Conservation (phyloP, 2,113 vertebrate genomes). For the Cyphomyrus discorhynchus region DNA sequence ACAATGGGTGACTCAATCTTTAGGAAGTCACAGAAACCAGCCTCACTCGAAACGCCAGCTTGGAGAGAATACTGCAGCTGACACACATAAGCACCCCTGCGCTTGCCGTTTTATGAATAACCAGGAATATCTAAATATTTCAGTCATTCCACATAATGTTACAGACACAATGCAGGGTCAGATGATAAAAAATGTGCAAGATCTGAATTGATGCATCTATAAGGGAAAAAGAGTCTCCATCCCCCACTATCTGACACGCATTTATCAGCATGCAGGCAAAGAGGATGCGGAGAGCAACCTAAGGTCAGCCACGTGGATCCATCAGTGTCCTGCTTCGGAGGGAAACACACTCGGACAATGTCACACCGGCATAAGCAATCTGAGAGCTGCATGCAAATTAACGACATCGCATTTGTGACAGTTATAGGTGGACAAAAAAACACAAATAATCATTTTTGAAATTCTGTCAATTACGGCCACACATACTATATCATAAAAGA, state of each 20-base stretch:
- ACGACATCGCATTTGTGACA: not conserved
- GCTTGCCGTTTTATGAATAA: not conserved
- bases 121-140: not conserved
- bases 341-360: not conserved
- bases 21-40: not conserved
- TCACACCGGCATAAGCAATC: not conserved
- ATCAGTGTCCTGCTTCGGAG: not conserved
- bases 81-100: not conserved
- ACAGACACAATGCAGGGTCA: not conserved
- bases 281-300: not conserved
- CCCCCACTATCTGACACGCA: not conserved
- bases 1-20: not conserved
- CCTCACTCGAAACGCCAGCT: not conserved
- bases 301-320: not conserved
- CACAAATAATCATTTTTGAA: not conserved
- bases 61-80: not conserved
- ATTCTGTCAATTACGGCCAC: not conserved
- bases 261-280: not conserved
- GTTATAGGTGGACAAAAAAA: not conserved
- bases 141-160: not conserved
- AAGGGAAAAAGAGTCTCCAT: not conserved
- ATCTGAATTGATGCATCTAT: not conserved
- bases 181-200: slow-evolving; percentile 17
- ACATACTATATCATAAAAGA: not conserved
- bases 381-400: not conserved